Evolutionary conservation across 1,140 invertebrate species (phyloP).

Genomic region (Phymastichus coffea): DNA sequence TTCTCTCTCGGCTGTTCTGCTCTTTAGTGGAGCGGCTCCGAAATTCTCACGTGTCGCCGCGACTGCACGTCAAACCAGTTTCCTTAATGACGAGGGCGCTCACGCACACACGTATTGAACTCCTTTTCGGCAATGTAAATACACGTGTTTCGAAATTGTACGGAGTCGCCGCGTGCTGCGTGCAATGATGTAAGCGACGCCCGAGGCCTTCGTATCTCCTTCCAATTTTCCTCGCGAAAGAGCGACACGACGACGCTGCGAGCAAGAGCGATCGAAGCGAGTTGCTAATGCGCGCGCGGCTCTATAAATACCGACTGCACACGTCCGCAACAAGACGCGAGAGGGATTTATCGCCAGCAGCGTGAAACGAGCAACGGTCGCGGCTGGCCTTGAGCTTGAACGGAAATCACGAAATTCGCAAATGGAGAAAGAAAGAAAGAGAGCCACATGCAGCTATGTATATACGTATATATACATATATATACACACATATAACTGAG

Average conservation of each 20-base stretch:
- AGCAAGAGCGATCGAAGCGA: too few relatives aligned
- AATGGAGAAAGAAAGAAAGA: not conserved
- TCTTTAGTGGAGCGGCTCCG: too few relatives aligned
- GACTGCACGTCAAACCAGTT: constrained; percentile 17
- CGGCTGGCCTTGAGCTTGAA: constrained; percentile 20
- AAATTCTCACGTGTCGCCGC: constrained; percentile 10
- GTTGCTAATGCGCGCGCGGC: not conserved
- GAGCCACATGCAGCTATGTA: too few relatives aligned
- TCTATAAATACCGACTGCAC: too few relatives aligned
- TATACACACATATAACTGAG: too few relatives aligned
- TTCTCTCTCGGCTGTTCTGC: not conserved
- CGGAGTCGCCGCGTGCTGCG: not conserved
- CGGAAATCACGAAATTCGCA: constrained; percentile 24
- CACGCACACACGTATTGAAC: not conserved
- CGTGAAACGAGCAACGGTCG: constrained; percentile 18
- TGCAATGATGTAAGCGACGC: constrained; percentile 14
- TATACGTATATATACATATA: too few relatives aligned
- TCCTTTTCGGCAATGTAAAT: not conserved
- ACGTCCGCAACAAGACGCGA: not conserved
- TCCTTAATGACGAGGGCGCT: not conserved
- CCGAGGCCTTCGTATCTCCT: not conserved
- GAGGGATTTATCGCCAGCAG: constrained; percentile 4
- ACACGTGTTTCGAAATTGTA: not conserved
- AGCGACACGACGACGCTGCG: too few relatives aligned
- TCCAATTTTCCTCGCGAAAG: too few relatives aligned